Evolutionary conservation across 2,888 invertebrate genomes (phyloP), one percentile per base, ranked within the genome.

Genomic region (Hirtodrosophila duncani): DNA sequence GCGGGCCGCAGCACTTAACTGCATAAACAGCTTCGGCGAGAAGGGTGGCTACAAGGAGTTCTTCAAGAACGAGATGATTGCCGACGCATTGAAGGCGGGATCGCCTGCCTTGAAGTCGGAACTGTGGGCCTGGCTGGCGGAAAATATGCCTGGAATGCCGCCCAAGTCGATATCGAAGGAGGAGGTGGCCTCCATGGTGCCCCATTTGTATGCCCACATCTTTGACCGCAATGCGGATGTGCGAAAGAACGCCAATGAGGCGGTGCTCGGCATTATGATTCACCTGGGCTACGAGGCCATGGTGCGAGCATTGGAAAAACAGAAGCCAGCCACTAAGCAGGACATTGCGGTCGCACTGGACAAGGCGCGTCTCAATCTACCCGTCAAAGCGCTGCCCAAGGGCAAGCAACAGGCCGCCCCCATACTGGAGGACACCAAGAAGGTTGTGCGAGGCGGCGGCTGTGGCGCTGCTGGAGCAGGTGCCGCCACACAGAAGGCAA

Each of bases 211-310:
- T 86, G 89, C 91, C 23, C 94, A 95, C 79, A 87, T 98, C 50
- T 97, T 97, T 83, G 98, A 98, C 87, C 91, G 98, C 44, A 95
- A 93, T 82, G 93, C 92, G 0, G 97, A 97, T 66, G 97, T 98
- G 3, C 89, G 98, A 7, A 96, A 96, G 84, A 94, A 93, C 78
- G 93, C 97, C 1, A 92, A 93, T 43, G 97, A 97, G 83, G 94
- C 96, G 27, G 92, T 97, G 23, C 87, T 97, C 29, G 97, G 97
- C 2, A 91, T 96, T 72, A 98, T 98, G 97, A 91, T 97, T 61
- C 97, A 97, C 84, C 88, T 96, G 4, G 95, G 97, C 1, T 97
- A 92, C 45, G 87, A 87, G 1, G 57, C 83, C 0, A 85, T 87
- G 85, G 60, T 84, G 0, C 86, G 87, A 21, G 87, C 86, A 0